Base-by-base conservation (phyloP, 2,888 invertebrate species). In the Cryptocephalus moraei region DNA sequence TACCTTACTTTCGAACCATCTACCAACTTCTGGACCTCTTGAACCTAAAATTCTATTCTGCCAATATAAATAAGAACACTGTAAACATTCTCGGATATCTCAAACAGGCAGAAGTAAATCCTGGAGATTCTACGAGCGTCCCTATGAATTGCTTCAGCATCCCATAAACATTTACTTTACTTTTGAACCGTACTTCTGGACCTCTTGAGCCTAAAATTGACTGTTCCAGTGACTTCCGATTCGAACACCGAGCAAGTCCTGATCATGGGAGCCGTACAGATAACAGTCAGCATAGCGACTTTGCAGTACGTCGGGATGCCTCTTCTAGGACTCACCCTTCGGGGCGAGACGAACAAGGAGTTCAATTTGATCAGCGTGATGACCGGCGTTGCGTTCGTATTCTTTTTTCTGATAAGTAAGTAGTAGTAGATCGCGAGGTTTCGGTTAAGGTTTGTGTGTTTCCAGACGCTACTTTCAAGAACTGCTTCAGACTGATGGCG, bases 401-500 rank as follows among this genome's bases (percentile, higher is more conserved):
- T 68, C 31, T 65, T 70, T 47, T 48, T 67, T 9, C 8, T 59
- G 31, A 53, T 64, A 42, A 59, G 70, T 69, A 60, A 64, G 64
- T 36, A 4, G 36, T 36, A 6, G 12, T 36, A 36, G 36, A 36
- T 6, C 3, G 6, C 6, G 22, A 22, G 22, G 6, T 22, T 22
- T 36, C 6, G n/a, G 36, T 36, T 36, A 36, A 22, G 2, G 22
- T 6, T 4, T 22, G 2, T 2, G 22, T 22, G 22, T 22, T 67
- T 67, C 45, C 56, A 71, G 70, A 69, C 63, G 49, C 61, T 32
- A 61, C 58, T 38, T 66, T 65, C 47, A 60, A 60, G 43, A 60
- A 58, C 40, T 65, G 68, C 45, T 70, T 70, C 49, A 56, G 64
- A 43, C 44, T 68, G 39, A 62, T 69, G 59, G 65, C 66, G 8